phyloP scores from a whole-genome alignment of 2,797 vertebrate species.

The Coracias cyanogaster region DNA sequence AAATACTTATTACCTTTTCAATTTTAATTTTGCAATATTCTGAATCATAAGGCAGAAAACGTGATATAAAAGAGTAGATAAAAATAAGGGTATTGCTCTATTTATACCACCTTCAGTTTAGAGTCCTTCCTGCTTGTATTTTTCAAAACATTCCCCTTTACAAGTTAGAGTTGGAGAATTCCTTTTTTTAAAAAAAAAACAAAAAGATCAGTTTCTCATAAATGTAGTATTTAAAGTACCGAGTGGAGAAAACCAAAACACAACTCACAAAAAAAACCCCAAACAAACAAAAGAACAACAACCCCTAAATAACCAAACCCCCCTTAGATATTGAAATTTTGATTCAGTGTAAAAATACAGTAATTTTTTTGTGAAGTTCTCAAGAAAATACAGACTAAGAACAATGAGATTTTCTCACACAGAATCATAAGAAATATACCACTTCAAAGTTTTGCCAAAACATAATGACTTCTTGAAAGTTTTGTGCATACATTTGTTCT shows the following conservation, averaged over 20 bases:
- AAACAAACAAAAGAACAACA: not conserved
- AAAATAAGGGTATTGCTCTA: not conserved
- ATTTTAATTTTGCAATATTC: not conserved
- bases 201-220: not conserved
- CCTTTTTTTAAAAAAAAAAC: not conserved
- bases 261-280: fast-evolving
- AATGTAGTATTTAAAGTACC: not conserved
- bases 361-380: not conserved
- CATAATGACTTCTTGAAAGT: not conserved
- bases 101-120: not conserved
- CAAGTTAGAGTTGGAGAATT: not conserved
- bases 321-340: not conserved
- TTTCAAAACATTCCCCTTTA: not conserved
- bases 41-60: not conserved
- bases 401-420: not conserved
- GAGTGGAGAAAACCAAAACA: not conserved
- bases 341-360: not conserved
- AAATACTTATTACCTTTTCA: not conserved
- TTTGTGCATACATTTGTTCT: not conserved
- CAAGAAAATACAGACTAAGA: not conserved
- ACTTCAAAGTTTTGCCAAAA: not conserved
- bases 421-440: not conserved
- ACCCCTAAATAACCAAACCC: not conserved
- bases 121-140: not conserved
- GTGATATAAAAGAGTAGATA: not conserved